Evolutionary conservation across 2,113 vertebrate species (phyloP).

Genomic region (Calyptommatus sinebrachiatus): DNA sequence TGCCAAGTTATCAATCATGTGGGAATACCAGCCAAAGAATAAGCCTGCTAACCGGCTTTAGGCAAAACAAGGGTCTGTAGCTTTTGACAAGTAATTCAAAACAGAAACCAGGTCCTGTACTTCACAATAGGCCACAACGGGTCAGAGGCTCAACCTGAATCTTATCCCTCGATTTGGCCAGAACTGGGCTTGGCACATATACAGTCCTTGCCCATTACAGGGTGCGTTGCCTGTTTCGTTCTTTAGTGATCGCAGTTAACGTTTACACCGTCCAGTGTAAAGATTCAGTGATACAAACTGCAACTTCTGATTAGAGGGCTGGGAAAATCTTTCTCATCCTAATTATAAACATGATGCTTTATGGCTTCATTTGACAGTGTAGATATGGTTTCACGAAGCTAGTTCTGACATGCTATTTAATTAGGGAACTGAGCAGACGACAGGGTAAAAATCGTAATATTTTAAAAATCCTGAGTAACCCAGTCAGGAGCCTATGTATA

Average conservation of each 20-base stretch:
- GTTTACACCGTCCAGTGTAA: neutral
- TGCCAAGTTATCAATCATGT: neutral
- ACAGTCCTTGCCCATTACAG: neutral
- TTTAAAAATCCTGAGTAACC: too few relatives aligned
- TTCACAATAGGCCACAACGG: neutral
- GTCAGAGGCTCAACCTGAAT: neutral
- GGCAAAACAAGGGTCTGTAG: neutral
- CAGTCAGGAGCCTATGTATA: too few relatives aligned
- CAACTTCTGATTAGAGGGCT: neutral
- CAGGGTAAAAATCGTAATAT: too few relatives aligned
- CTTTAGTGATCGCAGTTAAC: neutral
- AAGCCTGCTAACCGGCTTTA: neutral
- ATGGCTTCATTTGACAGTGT: too few relatives aligned
- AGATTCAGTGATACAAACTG: too few relatives aligned
- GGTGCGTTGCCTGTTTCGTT: neutral
- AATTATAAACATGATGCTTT: too few relatives aligned
- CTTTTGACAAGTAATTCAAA: neutral
- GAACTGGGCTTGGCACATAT: neutral
- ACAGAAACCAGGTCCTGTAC: neutral
- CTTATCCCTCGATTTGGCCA: neutral
- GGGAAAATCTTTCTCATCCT: neutral
- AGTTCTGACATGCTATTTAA: too few relatives aligned
- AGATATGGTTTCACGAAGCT: too few relatives aligned
- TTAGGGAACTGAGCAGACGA: too few relatives aligned
- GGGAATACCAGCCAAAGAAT: neutral